A percentile compares a stretch with the other conserved stretches of the same genome.
Conservation (phyloP, 2,113 vertebrate genomes). For the Orthonyx spaldingii region DNA sequence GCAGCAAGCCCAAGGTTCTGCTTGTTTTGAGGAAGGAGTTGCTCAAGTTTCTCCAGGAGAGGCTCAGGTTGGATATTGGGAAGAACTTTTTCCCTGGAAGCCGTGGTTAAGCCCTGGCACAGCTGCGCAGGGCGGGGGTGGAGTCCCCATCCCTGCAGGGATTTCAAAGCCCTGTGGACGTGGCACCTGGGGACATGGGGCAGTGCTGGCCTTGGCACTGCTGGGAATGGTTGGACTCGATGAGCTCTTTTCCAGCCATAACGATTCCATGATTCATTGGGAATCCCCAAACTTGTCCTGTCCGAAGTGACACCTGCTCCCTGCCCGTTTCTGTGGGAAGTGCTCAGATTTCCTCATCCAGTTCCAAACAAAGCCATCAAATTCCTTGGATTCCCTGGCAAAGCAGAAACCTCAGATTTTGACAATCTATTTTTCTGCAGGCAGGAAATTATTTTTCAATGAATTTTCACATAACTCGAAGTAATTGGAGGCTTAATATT, state of each 20-base stretch:
- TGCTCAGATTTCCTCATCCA: accelerated
- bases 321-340: accelerated
- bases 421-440: background rate
- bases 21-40: accelerated
- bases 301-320: background rate
- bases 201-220: background rate
- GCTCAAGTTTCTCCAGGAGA: accelerated
- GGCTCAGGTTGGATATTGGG: background rate
- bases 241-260: background rate
- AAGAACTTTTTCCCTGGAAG: background rate
- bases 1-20: accelerated
- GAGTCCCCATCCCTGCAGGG: background rate
- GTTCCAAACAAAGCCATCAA: background rate
- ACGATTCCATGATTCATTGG: background rate
- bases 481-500: conserved; percentile 16
- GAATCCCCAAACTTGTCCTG: background rate
- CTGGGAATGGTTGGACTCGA: accelerated
- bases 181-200: background rate
- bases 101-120: background rate
- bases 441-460: background rate
- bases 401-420: background rate
- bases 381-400: background rate
- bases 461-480: background rate
- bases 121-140: background rate
- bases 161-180: accelerated